These are phyloP conservation scores for Drosophila rufa DNA, from an alignment of 1,140 invertebrate genomes.

Conservation along the genomic window DNA sequence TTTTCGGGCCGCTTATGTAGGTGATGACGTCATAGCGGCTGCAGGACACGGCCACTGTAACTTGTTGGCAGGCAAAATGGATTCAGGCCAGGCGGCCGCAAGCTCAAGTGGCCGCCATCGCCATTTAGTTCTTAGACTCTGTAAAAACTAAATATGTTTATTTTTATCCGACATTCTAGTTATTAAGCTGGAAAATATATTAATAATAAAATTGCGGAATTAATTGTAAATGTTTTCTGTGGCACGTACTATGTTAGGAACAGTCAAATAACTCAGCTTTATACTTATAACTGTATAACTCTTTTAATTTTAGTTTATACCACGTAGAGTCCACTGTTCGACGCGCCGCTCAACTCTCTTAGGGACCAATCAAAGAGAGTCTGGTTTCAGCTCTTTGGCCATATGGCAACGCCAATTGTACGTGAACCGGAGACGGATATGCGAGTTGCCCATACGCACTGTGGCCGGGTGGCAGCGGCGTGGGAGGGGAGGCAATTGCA, in stretches of 20 bases:
- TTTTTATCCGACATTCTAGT: too few species aligned
- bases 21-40: constrained; percentile 73
- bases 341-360: constrained; percentile 32
- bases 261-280: too few species aligned
- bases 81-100: constrained; percentile 61
- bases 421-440: constrained; percentile 42
- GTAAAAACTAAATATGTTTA: too few species aligned
- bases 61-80: constrained; percentile 41
- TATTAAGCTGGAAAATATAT: not conserved
- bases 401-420: constrained; percentile 73
- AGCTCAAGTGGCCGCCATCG: constrained; percentile 27
- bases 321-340: constrained; percentile 20
- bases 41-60: constrained; percentile 26
- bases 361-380: constrained; percentile 61
- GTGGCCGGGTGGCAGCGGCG: not conserved
- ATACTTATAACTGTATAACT: too few species aligned
- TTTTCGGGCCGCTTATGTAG: constrained; percentile 63
- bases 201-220: not conserved
- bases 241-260: too few species aligned
- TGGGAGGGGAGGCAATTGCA: not conserved
- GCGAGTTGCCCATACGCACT: constrained; percentile 51
- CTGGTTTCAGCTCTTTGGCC: constrained; percentile 59
- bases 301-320: not conserved
- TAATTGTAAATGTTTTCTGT: too few species aligned
- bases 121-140: not conserved